Percentiles rank a stretch among this genome's conserved stretches.
phyloP scores from a whole-genome alignment of 2,113 vertebrate species.

The Turdus rufiventris region DNA sequence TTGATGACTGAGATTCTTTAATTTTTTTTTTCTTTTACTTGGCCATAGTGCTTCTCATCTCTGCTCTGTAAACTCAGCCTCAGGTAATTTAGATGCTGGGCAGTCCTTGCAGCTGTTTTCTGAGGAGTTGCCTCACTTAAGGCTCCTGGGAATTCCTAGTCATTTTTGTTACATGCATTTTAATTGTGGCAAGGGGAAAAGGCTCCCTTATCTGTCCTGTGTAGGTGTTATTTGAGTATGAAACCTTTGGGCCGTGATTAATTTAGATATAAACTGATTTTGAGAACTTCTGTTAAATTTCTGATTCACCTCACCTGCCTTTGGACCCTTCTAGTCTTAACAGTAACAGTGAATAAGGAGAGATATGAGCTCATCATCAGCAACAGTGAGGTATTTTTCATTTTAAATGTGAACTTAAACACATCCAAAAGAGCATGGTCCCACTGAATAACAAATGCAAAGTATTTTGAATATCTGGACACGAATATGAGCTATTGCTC shows the following conservation, averaged over 20 bases:
- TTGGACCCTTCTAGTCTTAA: background rate
- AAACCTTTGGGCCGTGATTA: background rate
- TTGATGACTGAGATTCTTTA: background rate
- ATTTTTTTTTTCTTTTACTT: background rate
- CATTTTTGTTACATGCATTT: background rate
- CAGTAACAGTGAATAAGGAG: background rate
- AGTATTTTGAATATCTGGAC: background rate
- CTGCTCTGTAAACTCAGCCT: background rate
- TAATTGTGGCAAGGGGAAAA: background rate
- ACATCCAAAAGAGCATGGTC: background rate
- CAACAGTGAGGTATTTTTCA: background rate
- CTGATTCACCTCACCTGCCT: background rate
- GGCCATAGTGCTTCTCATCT: background rate
- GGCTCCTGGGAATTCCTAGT: background rate
- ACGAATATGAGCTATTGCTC: background rate
- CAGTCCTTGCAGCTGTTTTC: background rate
- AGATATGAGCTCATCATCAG: background rate
- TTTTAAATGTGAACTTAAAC: background rate
- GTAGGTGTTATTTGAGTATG: background rate
- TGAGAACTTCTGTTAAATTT: background rate
- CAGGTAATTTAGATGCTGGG: background rate
- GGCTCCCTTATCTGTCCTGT: background rate
- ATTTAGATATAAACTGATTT: background rate
- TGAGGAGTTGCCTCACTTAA: background rate
- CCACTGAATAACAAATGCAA: background rate